Evolutionary conservation across 1,140 invertebrate species (phyloP), one percentile per base, ranked within the genome.

Genomic region (Leptinotarsa defecta): DNA sequence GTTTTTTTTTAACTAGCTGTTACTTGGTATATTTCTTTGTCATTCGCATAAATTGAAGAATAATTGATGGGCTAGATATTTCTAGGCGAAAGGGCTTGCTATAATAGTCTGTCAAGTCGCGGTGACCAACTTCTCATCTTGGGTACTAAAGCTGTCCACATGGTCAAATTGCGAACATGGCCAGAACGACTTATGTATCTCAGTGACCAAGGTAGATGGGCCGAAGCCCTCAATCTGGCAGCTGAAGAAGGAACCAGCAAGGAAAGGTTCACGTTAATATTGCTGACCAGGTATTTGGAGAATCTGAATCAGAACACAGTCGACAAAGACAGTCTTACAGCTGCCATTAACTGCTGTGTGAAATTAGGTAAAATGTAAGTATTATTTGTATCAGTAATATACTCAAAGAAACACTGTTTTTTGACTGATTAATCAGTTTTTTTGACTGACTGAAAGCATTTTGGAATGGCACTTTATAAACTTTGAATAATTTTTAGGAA

Each of bases 81-180:
- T 75, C 15, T 48, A 75, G 74, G 95, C 1, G 94, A 96, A 85
- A 89, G 92, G 81, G 95, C 95, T 8, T 97, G 95, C 83, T 97
- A 96, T 81, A 96, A 97, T 80, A 96, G 96, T 19, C 90, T 97
- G 20, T 91, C 94, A 73, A 93, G 92, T 70, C 90, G 92, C 77
- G 93, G 93, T 57, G 93, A 92, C 68, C 94, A 96, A 79, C 85
- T 98, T 13, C 90, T 97, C 71, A 81, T 98, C 2, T 86, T 99
- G 27, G 97, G 97, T 1, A 93, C 93, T 1, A 92, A 92, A 80
- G 92, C 91, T 65, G 89, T 97, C 64, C 92, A 96, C 85, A 90
- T 93, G 15, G 89, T 96, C 69, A 92, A 91, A 74, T 89, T 98
- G 80, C 86, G 96, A 82, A 90, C 92, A 13, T 95, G 96, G 95